A percentile compares a stretch with the other conserved stretches of the same genome.
These are phyloP conservation scores for Ranitomeya imitator DNA, from an alignment of 2,113 vertebrate genomes.

Conservation along the genomic window DNA sequence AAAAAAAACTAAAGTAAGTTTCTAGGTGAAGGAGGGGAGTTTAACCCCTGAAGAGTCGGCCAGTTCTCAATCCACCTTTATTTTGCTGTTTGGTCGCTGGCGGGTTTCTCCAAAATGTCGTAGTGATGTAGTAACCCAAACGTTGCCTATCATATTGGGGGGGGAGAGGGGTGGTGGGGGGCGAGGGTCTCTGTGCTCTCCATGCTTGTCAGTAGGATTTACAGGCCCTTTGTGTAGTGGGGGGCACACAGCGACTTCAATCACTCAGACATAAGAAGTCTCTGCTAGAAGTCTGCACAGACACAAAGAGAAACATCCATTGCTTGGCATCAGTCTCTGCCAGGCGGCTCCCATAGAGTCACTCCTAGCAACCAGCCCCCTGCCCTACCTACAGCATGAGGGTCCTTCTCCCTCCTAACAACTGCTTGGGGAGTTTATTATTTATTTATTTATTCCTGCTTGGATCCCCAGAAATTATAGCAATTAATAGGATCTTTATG, in stretches of 20 bases:
- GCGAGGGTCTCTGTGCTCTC: constrained; percentile 69
- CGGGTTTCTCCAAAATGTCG: constrained; percentile 18
- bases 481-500: neutral
- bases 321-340: constrained; percentile 78
- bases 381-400: constrained; percentile 85
- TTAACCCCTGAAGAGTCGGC: neutral
- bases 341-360: constrained; percentile 76
- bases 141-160: constrained; percentile 7
- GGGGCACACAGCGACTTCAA: constrained; percentile 82
- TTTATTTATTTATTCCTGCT: neutral
- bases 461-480: neutral
- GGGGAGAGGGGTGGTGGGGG: neutral
- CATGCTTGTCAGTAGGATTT: constrained; percentile 86
- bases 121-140: constrained; percentile 16
- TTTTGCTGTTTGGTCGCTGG: neutral
- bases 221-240: constrained; percentile 76
- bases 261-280: constrained; percentile 81
- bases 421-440: constrained; percentile 59
- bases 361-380: constrained; percentile 81
- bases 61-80: neutral
- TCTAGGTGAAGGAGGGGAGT: neutral
- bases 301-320: constrained; percentile 87
- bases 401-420: constrained; percentile 75
- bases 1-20: too few relatives aligned
- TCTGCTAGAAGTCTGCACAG: constrained; percentile 80